These are phyloP conservation scores for Arnoldichthys spilopterus DNA, from an alignment of 2,797 vertebrate genomes.

Conservation along the genomic window DNA sequence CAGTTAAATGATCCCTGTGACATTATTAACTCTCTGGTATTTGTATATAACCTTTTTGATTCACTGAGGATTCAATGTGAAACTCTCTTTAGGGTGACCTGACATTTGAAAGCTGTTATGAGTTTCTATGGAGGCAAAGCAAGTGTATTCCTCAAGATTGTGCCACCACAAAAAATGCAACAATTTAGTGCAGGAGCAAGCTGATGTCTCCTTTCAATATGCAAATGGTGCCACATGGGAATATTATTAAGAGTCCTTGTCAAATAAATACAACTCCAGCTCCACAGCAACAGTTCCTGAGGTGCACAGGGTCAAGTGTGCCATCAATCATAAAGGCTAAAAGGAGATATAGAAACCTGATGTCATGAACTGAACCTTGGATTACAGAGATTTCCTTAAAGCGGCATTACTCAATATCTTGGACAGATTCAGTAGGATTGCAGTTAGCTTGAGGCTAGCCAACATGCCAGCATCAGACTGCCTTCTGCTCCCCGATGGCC, in stretches of 20 bases:
- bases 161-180: slow-evolving; percentile 20
- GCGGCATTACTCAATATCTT: not conserved
- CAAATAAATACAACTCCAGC: not conserved
- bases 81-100: slow-evolving; percentile 55
- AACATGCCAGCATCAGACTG: slow-evolving; percentile 45
- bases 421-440: slow-evolving; percentile 46
- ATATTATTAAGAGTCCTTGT: slow-evolving; percentile 13
- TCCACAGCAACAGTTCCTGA: not conserved
- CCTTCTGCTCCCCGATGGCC: slow-evolving; percentile 14
- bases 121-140: slow-evolving; percentile 54
- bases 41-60: slow-evolving; percentile 53
- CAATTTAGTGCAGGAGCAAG: not conserved
- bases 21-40: slow-evolving; percentile 60
- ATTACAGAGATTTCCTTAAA: not conserved
- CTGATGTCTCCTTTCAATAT: slow-evolving; percentile 10
- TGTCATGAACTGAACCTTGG: slow-evolving; percentile 5
- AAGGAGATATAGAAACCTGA: slow-evolving; percentile 9
- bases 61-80: slow-evolving; percentile 57
- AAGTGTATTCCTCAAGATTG: slow-evolving; percentile 25
- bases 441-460: slow-evolving; percentile 42
- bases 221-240: slow-evolving; percentile 14
- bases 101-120: slow-evolving; percentile 67
- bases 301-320: not conserved
- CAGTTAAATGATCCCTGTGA: slow-evolving; percentile 47
- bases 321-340: slow-evolving; percentile 4